A percentile compares a stretch with the other conserved stretches of the same genome.
phyloP scores from a whole-genome alignment of 2,113 vertebrate species.

The Ciconia maguari region DNA sequence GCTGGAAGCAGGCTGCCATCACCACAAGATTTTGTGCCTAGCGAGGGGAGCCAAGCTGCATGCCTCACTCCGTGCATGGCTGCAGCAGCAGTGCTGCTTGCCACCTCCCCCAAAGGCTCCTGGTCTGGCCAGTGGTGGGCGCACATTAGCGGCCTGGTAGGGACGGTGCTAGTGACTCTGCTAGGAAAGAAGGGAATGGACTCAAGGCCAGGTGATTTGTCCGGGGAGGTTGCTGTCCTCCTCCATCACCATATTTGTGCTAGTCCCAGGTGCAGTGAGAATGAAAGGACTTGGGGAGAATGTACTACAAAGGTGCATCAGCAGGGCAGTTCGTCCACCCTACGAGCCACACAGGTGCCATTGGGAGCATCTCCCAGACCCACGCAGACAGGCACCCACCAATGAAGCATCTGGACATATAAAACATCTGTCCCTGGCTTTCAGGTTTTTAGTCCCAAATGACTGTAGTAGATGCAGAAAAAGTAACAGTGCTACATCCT shows the following conservation, averaged over 20 bases:
- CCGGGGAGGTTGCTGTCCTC: neutral
- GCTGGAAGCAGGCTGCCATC: neutral
- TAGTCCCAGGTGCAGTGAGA: neutral
- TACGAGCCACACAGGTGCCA: rapidly evolving
- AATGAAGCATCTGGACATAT: neutral
- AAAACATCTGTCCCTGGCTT: neutral
- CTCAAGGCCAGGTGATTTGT: neutral
- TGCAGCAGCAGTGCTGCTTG: neutral
- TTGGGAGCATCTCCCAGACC: neutral
- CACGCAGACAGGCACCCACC: neutral
- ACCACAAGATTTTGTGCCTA: rapidly evolving
- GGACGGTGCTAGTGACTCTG: neutral
- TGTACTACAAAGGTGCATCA: neutral
- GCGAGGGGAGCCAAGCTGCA: neutral
- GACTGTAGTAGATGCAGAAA: neutral
- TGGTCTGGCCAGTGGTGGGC: too few relatives aligned
- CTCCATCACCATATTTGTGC: neutral
- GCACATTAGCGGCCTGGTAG: neutral
- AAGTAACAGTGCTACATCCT: neutral
- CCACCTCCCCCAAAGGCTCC: too few relatives aligned
- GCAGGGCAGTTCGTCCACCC: neutral
- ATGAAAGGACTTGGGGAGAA: neutral
- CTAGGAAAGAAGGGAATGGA: neutral
- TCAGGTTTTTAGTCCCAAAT: neutral
- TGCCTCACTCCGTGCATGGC: rapidly evolving